phyloP scores from a whole-genome alignment of 2,113 vertebrate species.

The Monarcha castaneiventris region DNA sequence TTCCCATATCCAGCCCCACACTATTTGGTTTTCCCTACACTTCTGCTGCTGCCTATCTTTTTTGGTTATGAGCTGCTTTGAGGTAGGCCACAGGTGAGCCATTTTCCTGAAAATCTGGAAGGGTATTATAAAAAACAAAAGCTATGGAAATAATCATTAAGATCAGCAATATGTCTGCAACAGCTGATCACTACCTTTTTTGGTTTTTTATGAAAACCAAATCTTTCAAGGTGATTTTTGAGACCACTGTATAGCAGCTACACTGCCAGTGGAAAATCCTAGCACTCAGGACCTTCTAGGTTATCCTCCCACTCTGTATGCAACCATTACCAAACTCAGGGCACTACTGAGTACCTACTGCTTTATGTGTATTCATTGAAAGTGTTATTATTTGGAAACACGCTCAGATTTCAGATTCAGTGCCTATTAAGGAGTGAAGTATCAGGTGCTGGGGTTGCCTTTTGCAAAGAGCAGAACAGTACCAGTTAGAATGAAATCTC shows the following conservation, averaged over 20 bases:
- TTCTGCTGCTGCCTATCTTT: not conserved
- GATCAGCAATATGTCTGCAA: not conserved
- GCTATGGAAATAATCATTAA: not conserved
- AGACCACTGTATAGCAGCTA: not conserved
- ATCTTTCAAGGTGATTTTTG: not conserved
- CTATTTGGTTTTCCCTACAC: not conserved
- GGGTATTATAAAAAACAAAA: not conserved
- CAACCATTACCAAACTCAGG: not conserved
- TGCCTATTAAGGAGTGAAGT: not conserved
- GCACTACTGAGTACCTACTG: not conserved
- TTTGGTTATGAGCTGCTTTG: not conserved
- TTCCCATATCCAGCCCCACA: not conserved
- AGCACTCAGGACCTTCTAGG: not conserved
- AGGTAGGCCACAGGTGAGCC: not conserved
- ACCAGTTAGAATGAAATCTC: not conserved
- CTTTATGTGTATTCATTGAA: not conserved
- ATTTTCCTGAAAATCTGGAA: not conserved
- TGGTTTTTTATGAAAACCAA: not conserved
- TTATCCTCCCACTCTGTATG: not conserved
- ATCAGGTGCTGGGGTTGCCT: not conserved
- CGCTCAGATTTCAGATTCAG: not conserved
- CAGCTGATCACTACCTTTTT: not conserved
- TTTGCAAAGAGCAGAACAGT: not conserved
- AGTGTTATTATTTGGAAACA: not conserved
- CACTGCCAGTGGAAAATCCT: not conserved